Evolutionary conservation across 23 tunicate genomes (phyloP), one percentile per base, ranked within the genome.

Genomic region (Halocynthia aurantium): DNA sequence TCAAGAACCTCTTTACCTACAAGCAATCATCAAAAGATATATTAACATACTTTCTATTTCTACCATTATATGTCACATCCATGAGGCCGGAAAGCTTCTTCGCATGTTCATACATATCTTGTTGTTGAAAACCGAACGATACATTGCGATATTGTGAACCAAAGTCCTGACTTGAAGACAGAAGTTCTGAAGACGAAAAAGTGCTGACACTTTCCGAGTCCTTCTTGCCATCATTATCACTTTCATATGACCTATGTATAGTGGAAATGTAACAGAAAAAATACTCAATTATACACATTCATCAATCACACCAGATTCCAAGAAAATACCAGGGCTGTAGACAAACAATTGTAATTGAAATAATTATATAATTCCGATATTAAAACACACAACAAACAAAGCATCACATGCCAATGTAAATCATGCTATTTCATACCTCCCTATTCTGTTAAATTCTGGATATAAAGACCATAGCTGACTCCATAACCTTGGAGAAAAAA

Each of bases 41-140:
- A 15, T 60, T 4, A 60, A 31, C 55, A 10, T 13, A 74, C 78
- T 64, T 55, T 62, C 56, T 62, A 54, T 54, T 53, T 74, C 78
- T 74, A 17, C 78, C 78, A 74, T 74, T 74, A 54, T 74, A 74
- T 54, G 56, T 22, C 55, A 74, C 63, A 10, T 15, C 68, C 62
- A 74, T 74, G 6, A 74, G 8, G 56, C 56, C 56, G 8, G 78
- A 54, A 12, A 53, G 55, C 54, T 54, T 53, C 20, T 44, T 52
- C 13, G 55, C 64, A 8, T 74, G 78, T 15, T 74, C 78, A 54
- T 53, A 74, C 8, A 10, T 49, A 7, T 62, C 78, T 50, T 53
- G 55, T 8, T 53, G 55, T 74, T 74, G 78, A 52, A 74, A 74
- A 53, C 78, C 78, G 56, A 74, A 54, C 68, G 56, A 20, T 53